Base-by-base conservation (phyloP, 2,113 vertebrate genomes). In the Promerops cafer region DNA sequence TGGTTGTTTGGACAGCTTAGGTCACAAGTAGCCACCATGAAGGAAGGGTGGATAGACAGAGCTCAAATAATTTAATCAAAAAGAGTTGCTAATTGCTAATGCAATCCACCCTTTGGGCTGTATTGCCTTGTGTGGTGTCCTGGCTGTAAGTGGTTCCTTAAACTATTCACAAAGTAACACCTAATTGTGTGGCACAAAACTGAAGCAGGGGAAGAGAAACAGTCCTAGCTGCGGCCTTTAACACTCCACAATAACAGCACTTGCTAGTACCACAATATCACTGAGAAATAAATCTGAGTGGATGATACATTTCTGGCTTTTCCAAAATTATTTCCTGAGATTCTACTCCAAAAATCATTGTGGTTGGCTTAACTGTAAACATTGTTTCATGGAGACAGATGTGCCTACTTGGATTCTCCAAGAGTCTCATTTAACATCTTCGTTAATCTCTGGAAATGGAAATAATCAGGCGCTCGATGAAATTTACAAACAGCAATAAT, bases 401-500 rank as follows among this genome's bases (percentile, higher is more conserved):
- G 92, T 89, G 80, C 69, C 92, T 96, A 45, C 76, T 96, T 92
- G 52, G 80, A 75, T 92, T 83, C 83, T 75, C 52, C 52, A 77
- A 95, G 68, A 89, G 79, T 64, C 49, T 75, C 72, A 49, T 92
- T 96, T 92, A 89, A 93, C n/a, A 30, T 95, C 75, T 95, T 92
- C 1, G 1, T 86, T 92, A 77, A 88, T 93, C 50, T 95, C 75
- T 96, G 79, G 64, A 93, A 96, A 91, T 92, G 64, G 85, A 94
- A 90, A 91, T 96, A 92, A 94, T 91, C 94, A 88, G 20, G 20
- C 2, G 0, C 56, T 90, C 88, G 37, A 87, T 92, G 69, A 93
- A 95, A 93, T 94, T 95, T 95, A 72, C 85, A 89, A 96, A 93
- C 92, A 96, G n/a, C 65, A 92, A 68, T 93, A 91, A 95, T 93